Base-by-base conservation (phyloP, 1,140 invertebrate species). In the Wasmannia auropunctata region DNA sequence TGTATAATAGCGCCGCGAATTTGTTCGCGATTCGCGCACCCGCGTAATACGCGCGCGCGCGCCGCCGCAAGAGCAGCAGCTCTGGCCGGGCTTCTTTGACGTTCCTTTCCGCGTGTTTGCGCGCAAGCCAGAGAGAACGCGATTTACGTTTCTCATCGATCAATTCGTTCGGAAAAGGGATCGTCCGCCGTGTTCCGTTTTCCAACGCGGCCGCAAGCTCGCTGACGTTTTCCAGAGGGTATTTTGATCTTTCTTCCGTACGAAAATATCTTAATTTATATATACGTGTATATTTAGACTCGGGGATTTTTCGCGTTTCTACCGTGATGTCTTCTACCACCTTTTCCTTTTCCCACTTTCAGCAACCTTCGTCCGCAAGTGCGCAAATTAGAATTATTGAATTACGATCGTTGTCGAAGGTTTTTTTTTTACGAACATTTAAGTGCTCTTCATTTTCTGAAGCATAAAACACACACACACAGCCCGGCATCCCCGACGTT, bases 1-100 rank as follows among this genome's bases (percentile, higher is more conserved):
- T 31, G 40, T 34, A 34, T 74, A 72, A 83, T 40, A 34, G 40
- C n/a, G 19, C 40, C 51, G 65, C 25, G 79, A 81, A 70, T 81
- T 56, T 16, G 37, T 81, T 81, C 37, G 25, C n/a, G 79, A 74
- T 46, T 83, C 51, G 51, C 58, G 22, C 16, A 31, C 37, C 34
- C 34, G 14, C 31, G 37, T 40, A 81, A 63, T 25, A 37, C 14
- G 34, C 10, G 34, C 65, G 49, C 19, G 25, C 14, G 34, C 10
- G 34, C 65, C 34, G 25, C 51, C 51, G 77, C 63, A n/a, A 49
- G 5, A 54, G 34, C 79, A 54, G 34, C 79, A 54, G 69, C 34
- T 72, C 43, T 37, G 37, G n/a, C n/a, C n/a, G n/a, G n/a, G n/a
- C n/a, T 56, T 81, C 79, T 81, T 81, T 81, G 79, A 81, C 40